Evolutionary conservation across 2,888 invertebrate genomes (phyloP).

Genomic region (Heteromurus nitidus): DNA sequence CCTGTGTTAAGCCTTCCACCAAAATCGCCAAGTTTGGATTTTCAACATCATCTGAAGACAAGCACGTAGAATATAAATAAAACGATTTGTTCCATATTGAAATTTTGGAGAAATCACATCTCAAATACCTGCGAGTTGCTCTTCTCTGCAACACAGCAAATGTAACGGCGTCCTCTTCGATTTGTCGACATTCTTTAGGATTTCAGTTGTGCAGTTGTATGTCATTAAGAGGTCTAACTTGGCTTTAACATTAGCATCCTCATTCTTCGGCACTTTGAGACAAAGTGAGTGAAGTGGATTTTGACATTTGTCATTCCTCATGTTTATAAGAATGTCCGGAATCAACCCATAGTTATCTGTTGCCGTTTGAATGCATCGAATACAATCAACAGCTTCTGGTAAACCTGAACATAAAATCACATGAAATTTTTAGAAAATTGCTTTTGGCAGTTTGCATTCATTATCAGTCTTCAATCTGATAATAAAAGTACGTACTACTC

Average conservation of each 20-base stretch:
- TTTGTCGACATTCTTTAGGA: not conserved
- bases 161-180: conserved; percentile 15
- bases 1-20: not conserved
- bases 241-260: not conserved
- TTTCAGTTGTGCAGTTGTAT: not conserved
- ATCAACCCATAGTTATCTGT: not conserved
- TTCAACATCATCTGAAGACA: not conserved
- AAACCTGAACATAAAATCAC: conserved; percentile 6
- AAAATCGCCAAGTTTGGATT: not conserved
- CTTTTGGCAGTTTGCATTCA: not conserved
- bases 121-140: not conserved
- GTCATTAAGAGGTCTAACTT: not conserved
- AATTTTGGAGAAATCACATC: too few relatives aligned
- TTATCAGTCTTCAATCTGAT: too few relatives aligned
- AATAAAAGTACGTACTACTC: too few relatives aligned
- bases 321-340: not conserved
- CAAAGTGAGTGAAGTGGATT: conserved; percentile 31
- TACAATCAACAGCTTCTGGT: conserved; percentile 23
- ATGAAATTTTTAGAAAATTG: not conserved
- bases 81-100: not conserved
- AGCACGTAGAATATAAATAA: not conserved
- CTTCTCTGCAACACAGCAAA: conserved; percentile 15
- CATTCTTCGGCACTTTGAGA: conserved; percentile 28
- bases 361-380: not conserved
- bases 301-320: not conserved